phyloP scores from a whole-genome alignment of 2,888 invertebrate genomes.

The Lymantria monacha region DNA sequence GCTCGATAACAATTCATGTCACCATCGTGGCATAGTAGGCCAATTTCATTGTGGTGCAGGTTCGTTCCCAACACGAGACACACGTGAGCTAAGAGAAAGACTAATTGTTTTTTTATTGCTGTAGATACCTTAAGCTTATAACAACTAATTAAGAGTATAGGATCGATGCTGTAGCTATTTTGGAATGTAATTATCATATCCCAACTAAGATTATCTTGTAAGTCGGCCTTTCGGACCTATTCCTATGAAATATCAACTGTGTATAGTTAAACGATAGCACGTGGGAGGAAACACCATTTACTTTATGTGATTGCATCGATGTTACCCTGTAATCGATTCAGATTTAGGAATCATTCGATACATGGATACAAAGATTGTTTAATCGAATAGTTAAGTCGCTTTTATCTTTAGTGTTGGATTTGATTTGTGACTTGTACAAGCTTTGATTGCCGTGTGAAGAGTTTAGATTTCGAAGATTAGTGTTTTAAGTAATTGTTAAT shows the following conservation, averaged over 20 bases:
- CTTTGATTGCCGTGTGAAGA: conserved; percentile 18
- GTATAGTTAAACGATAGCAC: conserved; percentile 4
- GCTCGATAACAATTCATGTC: too few species aligned
- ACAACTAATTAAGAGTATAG: neutral
- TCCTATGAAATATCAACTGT: conserved; percentile 17
- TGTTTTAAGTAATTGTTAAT: conserved; percentile 9
- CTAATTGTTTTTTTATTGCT: too few species aligned
- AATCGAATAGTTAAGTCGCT: conserved; percentile 23
- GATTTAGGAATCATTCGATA: conserved; percentile 34
- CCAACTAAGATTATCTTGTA: conserved; percentile 28
- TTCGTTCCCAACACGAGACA: too few species aligned
- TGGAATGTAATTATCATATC: conserved; percentile 38
- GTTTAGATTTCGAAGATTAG: conserved; percentile 4
- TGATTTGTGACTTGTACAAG: conserved; percentile 19
- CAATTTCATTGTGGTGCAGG: too few species aligned
- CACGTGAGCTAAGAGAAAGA: too few species aligned
- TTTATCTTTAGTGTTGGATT: conserved; percentile 19
- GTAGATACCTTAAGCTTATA: neutral
- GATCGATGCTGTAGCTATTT: neutral
- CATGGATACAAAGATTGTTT: conserved; percentile 27
- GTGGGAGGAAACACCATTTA: neutral
- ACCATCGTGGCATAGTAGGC: too few species aligned
- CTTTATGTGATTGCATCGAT: conserved; percentile 37
- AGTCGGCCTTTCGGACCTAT: conserved; percentile 7
- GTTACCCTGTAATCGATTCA: conserved; percentile 40